Evolutionary conservation across 2,888 invertebrate genomes (phyloP).

Genomic region (Strigamia transsilvanica): DNA sequence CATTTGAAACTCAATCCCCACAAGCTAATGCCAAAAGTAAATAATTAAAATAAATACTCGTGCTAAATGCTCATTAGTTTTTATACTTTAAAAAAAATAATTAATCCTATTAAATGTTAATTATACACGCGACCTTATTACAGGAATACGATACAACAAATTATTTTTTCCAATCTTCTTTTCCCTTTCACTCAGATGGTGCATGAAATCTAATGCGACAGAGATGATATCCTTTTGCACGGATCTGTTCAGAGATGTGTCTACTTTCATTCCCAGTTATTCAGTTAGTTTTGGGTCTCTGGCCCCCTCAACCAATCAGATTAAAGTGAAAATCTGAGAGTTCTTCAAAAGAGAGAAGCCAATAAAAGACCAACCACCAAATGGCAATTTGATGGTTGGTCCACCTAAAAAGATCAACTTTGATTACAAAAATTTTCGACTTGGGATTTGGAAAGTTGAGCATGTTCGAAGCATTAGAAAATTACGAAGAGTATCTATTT

Average conservation of each 20-base stretch:
- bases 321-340: slow-evolving; percentile 8
- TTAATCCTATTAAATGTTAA: not conserved
- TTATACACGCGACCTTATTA: not conserved
- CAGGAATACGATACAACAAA: not conserved
- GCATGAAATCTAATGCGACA: slow-evolving; percentile 2
- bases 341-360: not conserved
- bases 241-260: not conserved
- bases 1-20: not conserved
- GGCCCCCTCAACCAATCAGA: not conserved
- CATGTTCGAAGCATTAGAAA: no score
- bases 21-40: no score
- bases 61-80: not conserved
- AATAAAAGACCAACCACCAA: not conserved
- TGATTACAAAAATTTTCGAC: not conserved
- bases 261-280: not conserved
- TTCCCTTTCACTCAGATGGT: not conserved
- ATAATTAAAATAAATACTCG: no score
- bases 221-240: not conserved
- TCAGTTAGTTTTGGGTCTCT: not conserved
- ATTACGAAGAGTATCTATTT: no score
- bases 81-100: not conserved
- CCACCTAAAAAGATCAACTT: not conserved
- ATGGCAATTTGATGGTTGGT: not conserved
- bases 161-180: not conserved
- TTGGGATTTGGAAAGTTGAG: not conserved